Evolutionary conservation across 2,888 invertebrate genomes (phyloP), one percentile per base, ranked within the genome.

Genomic region (Scaptomyza tumidula): DNA sequence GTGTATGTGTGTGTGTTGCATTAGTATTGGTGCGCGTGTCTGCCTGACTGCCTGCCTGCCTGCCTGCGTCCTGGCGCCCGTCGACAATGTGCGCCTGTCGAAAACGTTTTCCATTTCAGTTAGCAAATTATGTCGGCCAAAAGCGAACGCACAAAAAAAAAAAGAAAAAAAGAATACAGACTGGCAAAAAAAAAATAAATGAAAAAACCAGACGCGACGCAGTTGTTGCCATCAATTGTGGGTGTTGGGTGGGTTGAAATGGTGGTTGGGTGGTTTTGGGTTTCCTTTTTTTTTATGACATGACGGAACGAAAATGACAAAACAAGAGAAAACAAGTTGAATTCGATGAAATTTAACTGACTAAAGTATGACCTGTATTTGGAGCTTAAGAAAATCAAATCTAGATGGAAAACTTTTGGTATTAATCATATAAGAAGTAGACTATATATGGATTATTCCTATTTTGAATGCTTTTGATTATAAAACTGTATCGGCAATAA

Each of bases 101-200:
- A 86, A 84, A 85, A 86, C 89, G 89, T 85, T 85, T 85, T 85
- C 89, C 89, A 85, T 85, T 85, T 85, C 84, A 85, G 84, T 85
- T 85, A 83, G 84, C 89, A 85, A 85, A 85, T 85, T 89, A 85
- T 85, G 89, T 89, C 88, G 86, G 86, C 84, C 89, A 87, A 89
- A 82, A 50, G 58, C 53, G 45, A 59, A 52, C 58, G 55, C 37
- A 11, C 19, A 55, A 48, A 43, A 60, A 48, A 59, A 43, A 54
- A 43, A 62, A n/a, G n/a, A n/a, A 69, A 50, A 56, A 62, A 52
- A 52, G 52, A 61, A 62, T 6, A 31, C 24, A 14, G 48, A 67
- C 41, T 41, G 63, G 62, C 63, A 59, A 80, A 76, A 66, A n/a
- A n/a, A 66, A 66, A 72, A 80, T 87, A 83, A 87, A 88, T 83